Evolutionary conservation across 2,113 vertebrate genomes (phyloP).

Genomic region (Odocoileus virginianus): DNA sequence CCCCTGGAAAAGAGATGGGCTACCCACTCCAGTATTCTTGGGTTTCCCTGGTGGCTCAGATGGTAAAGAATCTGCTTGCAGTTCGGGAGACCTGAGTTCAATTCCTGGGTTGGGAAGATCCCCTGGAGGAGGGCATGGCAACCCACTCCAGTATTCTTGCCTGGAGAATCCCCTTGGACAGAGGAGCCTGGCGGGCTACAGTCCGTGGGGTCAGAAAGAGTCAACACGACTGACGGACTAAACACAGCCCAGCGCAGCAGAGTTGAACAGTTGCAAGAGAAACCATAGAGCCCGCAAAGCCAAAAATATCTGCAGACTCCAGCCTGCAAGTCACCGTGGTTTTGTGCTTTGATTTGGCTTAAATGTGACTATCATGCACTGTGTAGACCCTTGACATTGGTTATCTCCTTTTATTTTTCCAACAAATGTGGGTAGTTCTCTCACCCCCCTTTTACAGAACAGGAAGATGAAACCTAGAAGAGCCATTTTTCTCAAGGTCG

Average conservation of each 20-base stretch:
- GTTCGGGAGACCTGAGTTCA: background rate
- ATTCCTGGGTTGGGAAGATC: background rate
- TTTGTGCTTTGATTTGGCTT: background rate
- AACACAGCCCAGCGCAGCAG: background rate
- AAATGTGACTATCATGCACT: background rate
- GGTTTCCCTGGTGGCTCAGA: background rate
- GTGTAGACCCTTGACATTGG: background rate
- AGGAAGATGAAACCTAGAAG: background rate
- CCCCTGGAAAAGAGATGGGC: background rate
- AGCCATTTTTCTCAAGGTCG: background rate
- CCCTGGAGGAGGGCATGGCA: background rate
- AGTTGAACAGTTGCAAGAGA: background rate
- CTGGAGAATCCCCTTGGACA: background rate
- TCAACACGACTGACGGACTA: background rate
- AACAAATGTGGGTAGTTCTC: background rate
- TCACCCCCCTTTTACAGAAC: background rate
- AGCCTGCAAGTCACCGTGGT: background rate
- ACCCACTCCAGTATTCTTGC: background rate
- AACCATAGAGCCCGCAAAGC: background rate
- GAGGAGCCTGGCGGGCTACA: background rate
- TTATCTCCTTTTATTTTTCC: constrained; percentile 17
- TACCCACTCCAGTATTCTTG: background rate
- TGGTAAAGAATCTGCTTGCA: background rate
- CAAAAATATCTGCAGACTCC: background rate
- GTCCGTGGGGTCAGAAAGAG: background rate